Evolutionary conservation across 2,888 invertebrate species (phyloP).

Genomic region (Agonum fuliginosum): DNA sequence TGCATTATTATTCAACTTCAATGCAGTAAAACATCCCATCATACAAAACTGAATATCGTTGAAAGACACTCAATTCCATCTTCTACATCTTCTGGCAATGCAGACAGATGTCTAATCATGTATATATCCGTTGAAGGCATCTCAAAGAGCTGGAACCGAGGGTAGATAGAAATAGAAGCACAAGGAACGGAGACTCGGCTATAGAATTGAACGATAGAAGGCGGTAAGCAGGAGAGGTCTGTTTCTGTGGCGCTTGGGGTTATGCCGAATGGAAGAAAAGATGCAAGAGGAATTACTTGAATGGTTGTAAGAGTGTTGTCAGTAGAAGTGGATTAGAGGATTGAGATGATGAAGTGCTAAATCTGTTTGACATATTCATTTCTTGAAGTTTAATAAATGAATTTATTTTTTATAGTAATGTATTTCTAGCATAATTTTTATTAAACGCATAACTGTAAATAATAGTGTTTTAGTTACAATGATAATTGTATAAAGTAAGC

Average conservation of each 20-base stretch:
- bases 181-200: too few relatives aligned
- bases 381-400: too few relatives aligned
- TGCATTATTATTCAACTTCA: not conserved
- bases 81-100: not conserved
- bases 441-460: too few relatives aligned
- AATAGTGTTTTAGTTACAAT: too few relatives aligned
- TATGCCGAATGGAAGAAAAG: not conserved
- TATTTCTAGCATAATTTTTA: too few relatives aligned
- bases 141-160: not conserved
- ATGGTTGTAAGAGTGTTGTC: too few relatives aligned
- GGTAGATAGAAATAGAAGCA: not conserved
- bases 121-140: not conserved
- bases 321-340: too few relatives aligned
- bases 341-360: too few relatives aligned
- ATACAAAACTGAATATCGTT: not conserved
- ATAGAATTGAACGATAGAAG: slow-evolving; percentile 11
- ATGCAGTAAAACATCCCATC: too few relatives aligned
- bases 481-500: too few relatives aligned
- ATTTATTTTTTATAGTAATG: too few relatives aligned
- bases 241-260: not conserved
- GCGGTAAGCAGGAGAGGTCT: not conserved
- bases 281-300: not conserved
- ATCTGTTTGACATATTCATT: too few relatives aligned
- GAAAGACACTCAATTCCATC: not conserved
- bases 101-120: slow-evolving; percentile 23